A percentile compares a stretch with the other conserved stretches of the same genome.
These are phyloP conservation scores for Pterostichus madidus DNA, from an alignment of 2,888 invertebrate genomes.

Conservation along the genomic window DNA sequence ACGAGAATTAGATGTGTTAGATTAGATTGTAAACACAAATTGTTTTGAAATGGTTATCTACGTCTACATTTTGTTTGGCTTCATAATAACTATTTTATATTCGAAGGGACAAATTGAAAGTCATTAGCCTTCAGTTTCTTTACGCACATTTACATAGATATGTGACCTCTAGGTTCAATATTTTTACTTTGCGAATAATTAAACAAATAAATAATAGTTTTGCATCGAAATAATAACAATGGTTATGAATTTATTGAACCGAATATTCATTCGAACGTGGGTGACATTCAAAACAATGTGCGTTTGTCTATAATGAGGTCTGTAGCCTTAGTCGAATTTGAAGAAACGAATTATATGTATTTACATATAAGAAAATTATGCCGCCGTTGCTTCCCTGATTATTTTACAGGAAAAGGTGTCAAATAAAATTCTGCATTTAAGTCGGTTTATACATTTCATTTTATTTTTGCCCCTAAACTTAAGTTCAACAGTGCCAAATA, in stretches of 20 bases:
- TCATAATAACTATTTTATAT: neutral
- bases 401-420: too few species aligned
- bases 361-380: too few species aligned
- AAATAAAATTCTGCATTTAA: too few species aligned
- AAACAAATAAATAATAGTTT: neutral
- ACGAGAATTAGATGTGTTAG: constrained; percentile 9
- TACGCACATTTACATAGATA: neutral
- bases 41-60: neutral
- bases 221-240: neutral
- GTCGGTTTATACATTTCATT: too few species aligned
- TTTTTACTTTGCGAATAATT: neutral
- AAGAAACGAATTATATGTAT: neutral
- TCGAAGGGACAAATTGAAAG: constrained; percentile 4
- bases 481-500: too few species aligned
- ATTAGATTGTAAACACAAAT: neutral
- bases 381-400: too few species aligned
- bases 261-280: too few species aligned
- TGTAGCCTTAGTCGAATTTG: neutral
- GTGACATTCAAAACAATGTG: too few species aligned
- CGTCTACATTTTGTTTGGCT: too few species aligned
- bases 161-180: neutral
- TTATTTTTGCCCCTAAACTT: too few species aligned
- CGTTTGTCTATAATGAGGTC: too few species aligned
- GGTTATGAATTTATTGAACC: neutral
- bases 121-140: neutral